Base-by-base conservation (phyloP, 2,888 invertebrate genomes). In the Caenorhabditis becei region DNA sequence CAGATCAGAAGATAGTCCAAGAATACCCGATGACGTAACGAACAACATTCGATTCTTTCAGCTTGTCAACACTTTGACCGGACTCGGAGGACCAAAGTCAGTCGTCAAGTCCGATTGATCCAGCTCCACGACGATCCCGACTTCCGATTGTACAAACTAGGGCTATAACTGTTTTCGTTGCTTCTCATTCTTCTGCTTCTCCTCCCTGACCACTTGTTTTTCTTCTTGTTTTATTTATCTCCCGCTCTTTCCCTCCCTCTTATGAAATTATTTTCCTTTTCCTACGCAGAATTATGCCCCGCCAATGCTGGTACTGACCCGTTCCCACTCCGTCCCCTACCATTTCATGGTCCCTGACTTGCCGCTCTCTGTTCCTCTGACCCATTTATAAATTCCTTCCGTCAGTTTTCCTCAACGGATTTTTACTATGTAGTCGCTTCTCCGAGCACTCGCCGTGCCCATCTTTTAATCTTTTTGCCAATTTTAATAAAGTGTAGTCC, bases 81-180 rank as follows among this genome's bases (percentile, higher is more conserved):
- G 75, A 37, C 54, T 67, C 24, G 67, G 66, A n/a, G 53, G 61
- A 35, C 51, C 20, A 41, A 74, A 66, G 66, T 74, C 74, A 2
- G 74, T 74, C 1, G 66, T 74, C 28, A 74, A 74, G 47, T 66
- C 51, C 32, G 65, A 74, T 47, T 74, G 59, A 66, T 59, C 59
- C 10, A 35, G 35, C 35, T n/a, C 35, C 10, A 8, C 35, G 16
- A 41, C 5, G 14, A 41, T 41, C 41, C 10, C 41, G 5, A 14
- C 47, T 59, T 44, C 47, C n/a, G 18, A 24, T 56, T 66, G 74
- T 74, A 61, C 59, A 75, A 75, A 77, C n/a, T 77, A 77, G 54
- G 54, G 44, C 26, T 62, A 14, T 24, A n/a, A 47, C 35, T 62
- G 32, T 47, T 58, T 59, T 35, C 26, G 41, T 18, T 56, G 20